Evolutionary conservation across 2,113 vertebrate genomes (phyloP), one percentile per base, ranked within the genome.

Genomic region (Ageneiosus marmoratus): DNA sequence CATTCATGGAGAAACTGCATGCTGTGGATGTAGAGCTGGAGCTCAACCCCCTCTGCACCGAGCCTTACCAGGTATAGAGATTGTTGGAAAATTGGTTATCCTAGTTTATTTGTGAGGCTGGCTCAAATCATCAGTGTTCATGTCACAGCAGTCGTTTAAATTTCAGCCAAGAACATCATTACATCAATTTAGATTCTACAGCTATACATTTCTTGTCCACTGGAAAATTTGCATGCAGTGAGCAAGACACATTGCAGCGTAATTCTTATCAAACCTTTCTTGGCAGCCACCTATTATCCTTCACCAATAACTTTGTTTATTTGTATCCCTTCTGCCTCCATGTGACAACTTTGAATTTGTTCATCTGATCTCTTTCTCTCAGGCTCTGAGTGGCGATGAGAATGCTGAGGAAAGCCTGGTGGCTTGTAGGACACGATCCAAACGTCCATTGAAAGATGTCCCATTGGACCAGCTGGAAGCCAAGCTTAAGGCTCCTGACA

Each of bases 401-500:
- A 46, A 88, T 92, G 89, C 83, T 1, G 91, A 94, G 5, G 90
- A 94, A 72, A 93, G 95, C 81, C 91, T 99, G 60, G 96, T 97
- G 16, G 96, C 98, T 0, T 95, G 92, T 81, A 93, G 98, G 15
- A 99, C 97, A 0, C 96, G 98, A 1, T 98, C 98, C 0, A 99
- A 98, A 90, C 91, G 93, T 7, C 96, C 94, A 0, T 89, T 99
- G 73, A 96, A 96, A 11, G 93, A 98, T 37, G 91, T 99, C 0
- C 97, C 97, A 0, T 90, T 99, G 16, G 96, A 95, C 22, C 95
- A 94, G 81, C 92, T 99, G 86, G 98, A 99, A 91, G 98, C 98
- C 0, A 94, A 96, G 90, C 96, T 99, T 5, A 92, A 89, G 8
- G 95, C 97, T 4, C 97, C 97, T 0, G 98, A 99, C 44, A 97